Evolutionary conservation across 2,797 vertebrate species (phyloP), one percentile per base, ranked within the genome.

Genomic region (Melanotaenia nigrans): DNA sequence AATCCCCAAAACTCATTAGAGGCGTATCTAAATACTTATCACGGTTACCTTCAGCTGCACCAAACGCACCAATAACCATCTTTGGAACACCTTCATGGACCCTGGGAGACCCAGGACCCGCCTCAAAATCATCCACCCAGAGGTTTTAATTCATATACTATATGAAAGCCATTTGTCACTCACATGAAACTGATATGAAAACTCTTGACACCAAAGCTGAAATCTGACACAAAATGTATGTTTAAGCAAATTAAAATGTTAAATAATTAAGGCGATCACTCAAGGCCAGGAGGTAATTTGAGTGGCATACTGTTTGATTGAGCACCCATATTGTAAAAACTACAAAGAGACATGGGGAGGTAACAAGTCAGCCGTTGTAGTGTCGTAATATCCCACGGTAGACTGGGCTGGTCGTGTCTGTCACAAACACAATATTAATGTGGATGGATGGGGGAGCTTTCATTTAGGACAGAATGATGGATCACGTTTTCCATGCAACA

Each of bases 211-310:
- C 75, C 65, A 87, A 85, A 85, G 67, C 80, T 86, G 85, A 90
- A 85, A 86, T 83, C 38, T 79, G 88, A 83, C 85, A 84, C 83
- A 91, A 92, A 91, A 90, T 79, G 49, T 81, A 85, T 89, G 89
- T 90, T 87, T 85, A 79, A 88, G 78, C 83, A 92, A 93, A 94
- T 92, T 87, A 91, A 91, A 85, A 79, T 72, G 68, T 36, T 93
- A 66, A 92, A 93, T 94, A 87, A 93, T 94, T 92, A 64, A 94
- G 79, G n/a, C n/a, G 70, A 66, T 61, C 54, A 24, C 83, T 89
- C 53, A 77, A 71, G 70, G 77, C 67, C 71, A 89, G 85, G 78
- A 79, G 87, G 93, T 93, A 92, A 92, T 88, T 68, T 75, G 92
- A 94, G 90, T 85, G 82, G 66, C 73, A 45, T 74, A 49, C 25